A percentile compares a stretch with the other conserved stretches of the same genome.
Evolutionary conservation across 2,888 invertebrate genomes (phyloP).

Genomic region (Thereva unica): DNA sequence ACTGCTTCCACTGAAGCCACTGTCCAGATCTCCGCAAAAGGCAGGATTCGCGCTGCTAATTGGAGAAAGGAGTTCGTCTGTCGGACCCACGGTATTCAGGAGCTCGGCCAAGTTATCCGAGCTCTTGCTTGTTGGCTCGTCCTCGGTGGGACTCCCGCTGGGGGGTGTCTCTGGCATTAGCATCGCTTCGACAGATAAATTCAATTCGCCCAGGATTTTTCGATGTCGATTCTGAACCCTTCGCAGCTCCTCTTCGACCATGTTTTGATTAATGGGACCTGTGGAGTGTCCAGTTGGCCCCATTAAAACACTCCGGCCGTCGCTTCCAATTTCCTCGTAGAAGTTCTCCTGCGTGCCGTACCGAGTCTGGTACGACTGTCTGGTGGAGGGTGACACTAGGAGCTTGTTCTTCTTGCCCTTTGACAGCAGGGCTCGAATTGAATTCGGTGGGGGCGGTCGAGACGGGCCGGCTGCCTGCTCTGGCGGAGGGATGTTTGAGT

Average conservation of each 20-base stretch:
- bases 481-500: conserved; percentile 70
- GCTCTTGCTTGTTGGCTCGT: conserved; percentile 59
- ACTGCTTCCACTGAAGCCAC: conserved; percentile 82
- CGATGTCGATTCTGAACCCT: conserved; percentile 82
- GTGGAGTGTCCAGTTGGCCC: conserved; percentile 61
- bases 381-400: conserved; percentile 51
- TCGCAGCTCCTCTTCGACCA: conserved; percentile 82
- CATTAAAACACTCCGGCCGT: conserved; percentile 42
- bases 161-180: conserved; percentile 76
- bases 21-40: conserved; percentile 67
- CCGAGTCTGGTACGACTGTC: conserved; percentile 73
- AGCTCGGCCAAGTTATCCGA: conserved; percentile 69
- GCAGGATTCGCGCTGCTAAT: conserved; percentile 62
- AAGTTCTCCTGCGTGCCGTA: conserved; percentile 62
- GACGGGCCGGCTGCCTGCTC: conserved; percentile 49
- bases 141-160: conserved; percentile 59
- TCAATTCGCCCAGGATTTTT: conserved; percentile 81
- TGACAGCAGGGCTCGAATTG: conserved; percentile 55
- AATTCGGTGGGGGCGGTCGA: conserved; percentile 55
- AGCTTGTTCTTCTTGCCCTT: conserved; percentile 56
- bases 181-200: conserved; percentile 88
- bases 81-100: conserved; percentile 67
- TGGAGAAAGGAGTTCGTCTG: conserved; percentile 73
- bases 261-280: conserved; percentile 70
- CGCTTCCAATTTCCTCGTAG: conserved; percentile 48